phyloP scores from a whole-genome alignment of 1,140 invertebrate genomes.

The Patella vulgata region DNA sequence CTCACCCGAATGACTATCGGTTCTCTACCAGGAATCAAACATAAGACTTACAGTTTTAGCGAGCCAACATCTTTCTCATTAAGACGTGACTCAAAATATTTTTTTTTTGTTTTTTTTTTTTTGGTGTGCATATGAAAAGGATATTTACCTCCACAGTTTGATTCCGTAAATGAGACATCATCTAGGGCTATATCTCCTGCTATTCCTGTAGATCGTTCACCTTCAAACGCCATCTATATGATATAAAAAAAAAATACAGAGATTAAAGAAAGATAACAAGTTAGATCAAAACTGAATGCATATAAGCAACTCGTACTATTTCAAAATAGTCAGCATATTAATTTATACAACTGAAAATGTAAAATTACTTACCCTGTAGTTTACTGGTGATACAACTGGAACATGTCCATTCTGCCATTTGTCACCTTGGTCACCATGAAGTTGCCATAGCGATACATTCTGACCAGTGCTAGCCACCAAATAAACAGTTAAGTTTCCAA shows the following conservation, averaged over 20 bases:
- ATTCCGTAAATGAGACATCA: slow-evolving; percentile 45
- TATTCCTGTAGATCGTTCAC: slow-evolving; percentile 40
- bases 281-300: not conserved
- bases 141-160: slow-evolving; percentile 46
- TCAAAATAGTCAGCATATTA: not conserved
- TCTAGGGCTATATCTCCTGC: slow-evolving; percentile 60
- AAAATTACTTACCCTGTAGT: slow-evolving; percentile 34
- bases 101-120: no score
- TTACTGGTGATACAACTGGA: slow-evolving; percentile 29
- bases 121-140: no score
- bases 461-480: slow-evolving; percentile 15
- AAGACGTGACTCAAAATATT: no score
- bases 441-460: slow-evolving; percentile 44
- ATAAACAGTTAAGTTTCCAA: slow-evolving; percentile 41
- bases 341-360: not conserved
- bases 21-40: no score
- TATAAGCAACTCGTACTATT: not conserved
- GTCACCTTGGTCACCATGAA: slow-evolving; percentile 47
- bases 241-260: slow-evolving; percentile 15
- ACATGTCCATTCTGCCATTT: slow-evolving; percentile 47
- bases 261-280: not conserved
- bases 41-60: no score
- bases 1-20: no score
- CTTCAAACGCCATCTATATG: slow-evolving; percentile 45
- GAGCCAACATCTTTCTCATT: no score